Base-by-base conservation (phyloP, 1,140 invertebrate genomes). In the Acromyrmex charruanus region DNA sequence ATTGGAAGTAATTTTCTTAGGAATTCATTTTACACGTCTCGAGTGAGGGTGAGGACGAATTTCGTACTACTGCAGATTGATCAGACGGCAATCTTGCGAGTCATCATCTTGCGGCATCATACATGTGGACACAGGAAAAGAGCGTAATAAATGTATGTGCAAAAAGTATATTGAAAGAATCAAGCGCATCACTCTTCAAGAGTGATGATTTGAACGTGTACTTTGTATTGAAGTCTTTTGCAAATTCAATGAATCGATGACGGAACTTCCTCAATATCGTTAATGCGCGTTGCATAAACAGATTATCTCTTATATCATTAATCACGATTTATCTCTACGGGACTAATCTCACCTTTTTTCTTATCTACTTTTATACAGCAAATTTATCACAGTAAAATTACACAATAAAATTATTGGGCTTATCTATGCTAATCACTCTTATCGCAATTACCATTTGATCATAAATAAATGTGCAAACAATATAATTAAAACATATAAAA, bases 1-100 rank as follows among this genome's bases (percentile, higher is more conserved):
- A 79, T 55, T 74, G 69, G 0, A 51, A 84, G 39, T 75, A 61
- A 81, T 63, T 84, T 63, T 75, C 44, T 74, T 35, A 61, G 55
- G 51, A 74, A 14, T 59, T 61, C 5, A n/a, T 61, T 82, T 59
- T 59, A n/a, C 68, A 18, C 35, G 18, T 59, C 39, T 12, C 21
- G 16, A 18, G n/a, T n/a, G 21, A 69, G 65, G 21, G n/a, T 66
- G 66, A 69, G 53, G n/a, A 69, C 51, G 28, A 81, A 81, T 81
- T 71, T 81, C 53, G 49, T 71, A 39, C 63, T 66, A 31, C 39
- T 81, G 51, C 66, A 31, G 79, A 81, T 58, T 71, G 77, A 81
- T 69, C 65, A 14, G 14, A n/a, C 9, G 10, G 51, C 51, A 44
- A 58, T 59, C 3, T 71, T 1, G 10, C 65, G 75, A 51, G 59